phyloP scores from a whole-genome alignment of 2,113 vertebrate species.

The Formicarius rufipectus region DNA sequence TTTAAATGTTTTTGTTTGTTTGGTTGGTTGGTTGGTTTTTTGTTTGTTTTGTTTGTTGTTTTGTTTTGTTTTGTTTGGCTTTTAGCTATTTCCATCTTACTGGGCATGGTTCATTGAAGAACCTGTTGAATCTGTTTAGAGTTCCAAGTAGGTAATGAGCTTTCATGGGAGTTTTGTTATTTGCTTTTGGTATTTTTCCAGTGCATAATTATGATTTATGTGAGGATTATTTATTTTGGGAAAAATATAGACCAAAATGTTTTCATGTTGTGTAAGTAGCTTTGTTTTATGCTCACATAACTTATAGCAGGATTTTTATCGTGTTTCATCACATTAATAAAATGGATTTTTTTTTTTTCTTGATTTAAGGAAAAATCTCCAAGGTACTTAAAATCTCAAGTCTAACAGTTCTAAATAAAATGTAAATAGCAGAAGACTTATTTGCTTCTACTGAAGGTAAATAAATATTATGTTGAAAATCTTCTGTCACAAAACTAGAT shows the following conservation, averaged over 20 bases:
- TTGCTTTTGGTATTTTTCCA: constrained; percentile 2
- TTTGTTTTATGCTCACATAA: neutral
- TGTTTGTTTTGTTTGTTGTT: too few species aligned
- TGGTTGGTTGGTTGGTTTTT: too few species aligned
- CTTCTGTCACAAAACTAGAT: neutral
- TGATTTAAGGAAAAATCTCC: neutral
- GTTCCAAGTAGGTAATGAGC: neutral
- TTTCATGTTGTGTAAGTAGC: neutral
- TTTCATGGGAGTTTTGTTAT: neutral
- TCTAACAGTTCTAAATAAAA: neutral
- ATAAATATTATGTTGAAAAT: neutral
- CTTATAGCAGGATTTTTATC: neutral
- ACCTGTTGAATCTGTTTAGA: constrained; percentile 1
- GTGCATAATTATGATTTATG: neutral
- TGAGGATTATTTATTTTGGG: neutral
- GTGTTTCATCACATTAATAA: neutral
- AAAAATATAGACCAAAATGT: neutral
- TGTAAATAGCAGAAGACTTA: neutral
- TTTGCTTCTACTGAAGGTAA: neutral
- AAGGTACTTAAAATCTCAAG: neutral
- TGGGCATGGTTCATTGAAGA: neutral
- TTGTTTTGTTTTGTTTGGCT: too few species aligned
- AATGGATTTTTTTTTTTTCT: neutral
- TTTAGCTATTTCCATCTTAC: neutral
- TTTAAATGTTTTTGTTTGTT: neutral